A percentile compares a stretch with the other conserved stretches of the same genome.
Conservation (phyloP, 2,888 invertebrate species). For the Acanthosepion esculentum region DNA sequence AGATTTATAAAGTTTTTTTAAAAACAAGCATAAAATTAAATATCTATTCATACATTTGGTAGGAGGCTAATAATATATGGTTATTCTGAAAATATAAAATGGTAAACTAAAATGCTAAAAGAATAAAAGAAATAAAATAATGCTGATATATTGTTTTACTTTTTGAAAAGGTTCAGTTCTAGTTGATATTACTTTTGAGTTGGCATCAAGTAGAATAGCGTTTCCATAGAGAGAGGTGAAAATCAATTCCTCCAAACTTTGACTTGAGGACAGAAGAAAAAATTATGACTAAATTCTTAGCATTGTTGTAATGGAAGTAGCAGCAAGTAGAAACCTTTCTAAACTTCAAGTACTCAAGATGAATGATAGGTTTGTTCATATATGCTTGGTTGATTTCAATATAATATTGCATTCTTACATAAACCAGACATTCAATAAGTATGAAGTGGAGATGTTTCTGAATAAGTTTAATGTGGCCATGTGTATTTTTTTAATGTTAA, state of each 20-base stretch:
- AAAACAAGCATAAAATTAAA: too few species aligned
- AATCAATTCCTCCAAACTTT: neutral
- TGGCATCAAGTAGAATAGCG: neutral
- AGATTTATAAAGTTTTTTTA: too few species aligned
- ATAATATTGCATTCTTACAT: neutral
- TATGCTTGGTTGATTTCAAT: neutral
- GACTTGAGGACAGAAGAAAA: neutral
- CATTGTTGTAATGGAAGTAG: neutral
- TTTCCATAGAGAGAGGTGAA: neutral
- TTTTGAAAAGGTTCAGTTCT: neutral
- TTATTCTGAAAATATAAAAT: slow-evolving; percentile 14
- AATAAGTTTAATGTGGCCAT: neutral
- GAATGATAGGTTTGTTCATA: neutral
- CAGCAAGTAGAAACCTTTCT: slow-evolving; percentile 9
- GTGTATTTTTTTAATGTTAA: neutral
- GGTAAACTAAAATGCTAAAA: neutral
- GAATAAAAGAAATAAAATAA: neutral
- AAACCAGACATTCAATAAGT: slow-evolving; percentile 33
- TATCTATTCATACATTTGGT: too few species aligned
- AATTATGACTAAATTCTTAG: neutral
- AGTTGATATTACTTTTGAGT: neutral
- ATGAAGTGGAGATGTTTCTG: neutral
- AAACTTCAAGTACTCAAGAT: neutral
- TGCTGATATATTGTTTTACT: neutral
- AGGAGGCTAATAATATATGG: neutral